Evolutionary conservation across 2,888 invertebrate genomes (phyloP), one percentile per base, ranked within the genome.

Genomic region (Lamellibrachia satsuma): DNA sequence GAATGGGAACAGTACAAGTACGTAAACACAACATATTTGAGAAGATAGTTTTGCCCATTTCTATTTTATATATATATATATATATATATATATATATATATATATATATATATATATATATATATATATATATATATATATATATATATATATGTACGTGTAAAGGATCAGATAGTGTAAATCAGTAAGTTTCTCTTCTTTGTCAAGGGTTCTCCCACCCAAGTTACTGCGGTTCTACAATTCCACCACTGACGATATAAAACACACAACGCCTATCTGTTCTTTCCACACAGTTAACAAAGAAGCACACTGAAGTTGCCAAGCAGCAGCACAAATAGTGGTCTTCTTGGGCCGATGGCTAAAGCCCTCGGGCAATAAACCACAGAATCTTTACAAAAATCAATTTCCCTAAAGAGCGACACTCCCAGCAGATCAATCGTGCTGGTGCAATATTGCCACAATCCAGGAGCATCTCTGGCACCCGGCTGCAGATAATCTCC

Each of bases 361-460:
- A 75, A 75, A 22, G 75, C 75, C 75, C 75, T 75, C 75, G 3
- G 11, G 75, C 75, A 15, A 75, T 75, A 75, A 75, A 75, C 22
- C 75, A 75, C 75, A 6, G 22, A 75, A 75, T 75, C 75, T 75
- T 75, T 75, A 75, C 22, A 75, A 75, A 75, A 75, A 75, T 22
- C 75, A 75, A 75, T 75, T 75, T 75, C 75, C 75, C 75, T 75
- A 75, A 75, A 75, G 75, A 75, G 75, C 75, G 22, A 3, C 75
- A 75, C 75, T 75, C 75, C 75, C 75, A 4, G n/a, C 75, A 75
- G 75, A 75, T 75, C 75, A 75, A 75, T 75, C 75, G 75, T 75
- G 75, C 22, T 6, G 75, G 75, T 15, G n/a, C 75, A 75, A 75
- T 75, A 75, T 75, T 75, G 75, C 75, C 22, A 75, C 75, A 75